Evolutionary conservation across 2,113 vertebrate species (phyloP).

Genomic region (Otolemur garnettii): DNA sequence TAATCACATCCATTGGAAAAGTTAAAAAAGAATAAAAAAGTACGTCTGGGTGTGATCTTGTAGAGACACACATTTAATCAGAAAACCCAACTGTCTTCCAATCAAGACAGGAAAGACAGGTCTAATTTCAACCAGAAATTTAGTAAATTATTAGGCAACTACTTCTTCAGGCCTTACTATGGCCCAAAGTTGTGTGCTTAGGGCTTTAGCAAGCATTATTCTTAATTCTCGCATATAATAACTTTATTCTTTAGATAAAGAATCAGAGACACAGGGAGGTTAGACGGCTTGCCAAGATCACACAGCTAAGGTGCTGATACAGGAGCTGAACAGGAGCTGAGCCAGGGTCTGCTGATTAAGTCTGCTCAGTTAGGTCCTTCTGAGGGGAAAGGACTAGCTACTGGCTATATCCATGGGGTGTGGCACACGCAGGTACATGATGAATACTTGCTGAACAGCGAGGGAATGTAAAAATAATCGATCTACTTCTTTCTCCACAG

Average conservation of each 20-base stretch:
- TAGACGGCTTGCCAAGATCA: neutral
- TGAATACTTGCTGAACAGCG: neutral
- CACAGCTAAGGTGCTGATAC: neutral
- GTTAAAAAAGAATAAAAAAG: neutral
- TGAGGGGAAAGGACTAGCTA: neutral
- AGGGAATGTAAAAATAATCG: neutral
- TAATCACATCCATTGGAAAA: neutral
- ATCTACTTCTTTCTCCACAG: neutral
- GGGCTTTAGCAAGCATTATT: neutral
- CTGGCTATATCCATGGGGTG: no score
- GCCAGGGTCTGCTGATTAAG: neutral
- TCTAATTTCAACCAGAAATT: neutral
- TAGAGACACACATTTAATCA: neutral
- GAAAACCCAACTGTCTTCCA: neutral
- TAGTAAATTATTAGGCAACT: no score
- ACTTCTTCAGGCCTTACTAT: neutral
- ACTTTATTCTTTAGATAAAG: neutral
- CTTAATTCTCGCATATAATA: neutral
- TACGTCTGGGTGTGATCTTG: fast-evolving
- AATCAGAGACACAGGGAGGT: neutral
- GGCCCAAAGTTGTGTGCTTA: neutral
- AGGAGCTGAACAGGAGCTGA: neutral
- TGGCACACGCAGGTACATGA: neutral
- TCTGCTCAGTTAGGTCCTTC: neutral
- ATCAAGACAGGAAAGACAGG: neutral